Evolutionary conservation across 2,797 vertebrate species (phyloP).

Genomic region (Sebastes oblongus): DNA sequence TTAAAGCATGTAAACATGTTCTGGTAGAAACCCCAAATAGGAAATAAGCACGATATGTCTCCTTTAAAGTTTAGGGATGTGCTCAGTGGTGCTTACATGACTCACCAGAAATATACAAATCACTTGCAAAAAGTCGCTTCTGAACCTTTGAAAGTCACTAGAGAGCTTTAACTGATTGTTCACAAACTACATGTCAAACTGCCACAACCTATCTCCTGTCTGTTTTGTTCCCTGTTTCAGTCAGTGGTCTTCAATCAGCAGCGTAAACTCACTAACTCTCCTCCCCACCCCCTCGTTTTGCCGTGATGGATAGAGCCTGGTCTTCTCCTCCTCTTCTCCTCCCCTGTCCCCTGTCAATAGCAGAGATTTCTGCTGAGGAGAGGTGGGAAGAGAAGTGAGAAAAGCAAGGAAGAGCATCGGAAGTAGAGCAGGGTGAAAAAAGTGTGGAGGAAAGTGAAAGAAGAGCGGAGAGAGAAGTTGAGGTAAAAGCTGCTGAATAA

Average conservation of each 20-base stretch:
- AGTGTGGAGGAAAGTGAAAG: not conserved
- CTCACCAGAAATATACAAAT: slow-evolving; percentile 15
- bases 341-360: slow-evolving; percentile 32
- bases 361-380: slow-evolving; percentile 14
- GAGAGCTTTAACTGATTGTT: slow-evolving; percentile 26
- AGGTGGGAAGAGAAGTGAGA: slow-evolving; percentile 1
- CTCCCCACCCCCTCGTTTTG: slow-evolving; percentile 23
- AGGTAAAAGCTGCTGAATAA: not conserved
- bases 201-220: slow-evolving; percentile 30
- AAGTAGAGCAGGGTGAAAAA: not conserved
- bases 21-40: not conserved
- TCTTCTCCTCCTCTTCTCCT: slow-evolving; percentile 47
- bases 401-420: not conserved
- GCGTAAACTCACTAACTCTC: slow-evolving; percentile 17
- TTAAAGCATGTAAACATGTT: too few relatives aligned
- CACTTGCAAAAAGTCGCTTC: not conserved
- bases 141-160: slow-evolving; percentile 15
- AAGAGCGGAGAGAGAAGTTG: not conserved
- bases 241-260: slow-evolving; percentile 50
- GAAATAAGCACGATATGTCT: not conserved
- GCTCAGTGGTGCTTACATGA: not conserved
- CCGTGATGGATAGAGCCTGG: slow-evolving; percentile 43
- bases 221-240: slow-evolving; percentile 26
- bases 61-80: not conserved
- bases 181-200: slow-evolving; percentile 28